These are phyloP conservation scores for Trachelus stipa DNA, from an alignment of 2,888 invertebrate genomes.

Conservation along the genomic window DNA sequence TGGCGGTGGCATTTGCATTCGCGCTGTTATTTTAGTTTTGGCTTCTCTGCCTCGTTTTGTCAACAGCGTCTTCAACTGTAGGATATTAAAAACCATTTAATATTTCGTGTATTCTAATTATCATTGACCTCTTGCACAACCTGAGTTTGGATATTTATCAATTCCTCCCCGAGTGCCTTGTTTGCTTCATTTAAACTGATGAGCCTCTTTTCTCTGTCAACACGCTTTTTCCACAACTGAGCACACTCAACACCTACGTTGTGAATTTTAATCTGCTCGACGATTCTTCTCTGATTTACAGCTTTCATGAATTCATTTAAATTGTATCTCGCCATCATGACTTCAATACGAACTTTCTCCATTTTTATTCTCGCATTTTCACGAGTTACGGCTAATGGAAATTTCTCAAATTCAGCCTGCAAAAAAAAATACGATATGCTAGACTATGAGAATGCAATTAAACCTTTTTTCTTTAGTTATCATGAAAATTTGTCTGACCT, in stretches of 20 bases:
- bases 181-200: constrained; percentile 5
- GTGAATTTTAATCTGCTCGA: constrained; percentile 18
- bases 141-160: constrained; percentile 3
- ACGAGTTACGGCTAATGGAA: constrained; percentile 22
- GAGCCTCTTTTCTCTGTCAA: constrained; percentile 18
- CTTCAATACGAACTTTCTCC: constrained; percentile 14
- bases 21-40: background rate
- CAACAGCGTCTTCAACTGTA: background rate
- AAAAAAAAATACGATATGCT: background rate
- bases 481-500: constrained; percentile 13
- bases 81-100: background rate
- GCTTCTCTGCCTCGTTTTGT: background rate
- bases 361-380: constrained; percentile 3
- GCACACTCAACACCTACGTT: constrained; percentile 18
- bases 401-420: constrained; percentile 21
- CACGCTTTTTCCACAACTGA: constrained; percentile 14
- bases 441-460: background rate
- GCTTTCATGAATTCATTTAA: constrained; percentile 13
- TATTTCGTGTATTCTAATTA: background rate
- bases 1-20: constrained; percentile 29
- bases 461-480: background rate
- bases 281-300: constrained; percentile 15
- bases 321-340: constrained; percentile 20
- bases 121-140: background rate
- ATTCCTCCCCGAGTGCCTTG: constrained; percentile 12